phyloP scores from a whole-genome alignment of 2,888 invertebrate species.

The Drosophila ezoana region DNA sequence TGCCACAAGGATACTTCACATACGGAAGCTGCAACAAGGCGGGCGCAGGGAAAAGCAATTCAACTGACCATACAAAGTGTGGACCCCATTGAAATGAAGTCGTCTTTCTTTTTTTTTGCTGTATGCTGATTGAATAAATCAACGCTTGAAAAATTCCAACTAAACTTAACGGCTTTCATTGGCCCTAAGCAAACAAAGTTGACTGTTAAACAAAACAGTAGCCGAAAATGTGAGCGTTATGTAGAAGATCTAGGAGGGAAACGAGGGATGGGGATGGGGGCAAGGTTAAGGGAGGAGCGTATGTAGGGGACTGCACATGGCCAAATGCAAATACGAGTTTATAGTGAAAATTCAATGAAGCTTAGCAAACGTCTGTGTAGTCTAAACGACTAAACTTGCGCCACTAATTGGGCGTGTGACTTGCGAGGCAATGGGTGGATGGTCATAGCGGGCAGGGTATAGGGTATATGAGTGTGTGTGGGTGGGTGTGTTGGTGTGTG shows the following conservation, averaged over 20 bases:
- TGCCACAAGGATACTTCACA: slow-evolving; percentile 36
- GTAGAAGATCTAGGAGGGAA: slow-evolving; percentile 15
- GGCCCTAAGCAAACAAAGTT: slow-evolving; percentile 65
- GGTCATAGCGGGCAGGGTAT: not conserved
- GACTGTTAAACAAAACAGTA: slow-evolving; percentile 73
- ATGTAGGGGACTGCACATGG: slow-evolving; percentile 33
- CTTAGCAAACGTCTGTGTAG: slow-evolving; percentile 67
- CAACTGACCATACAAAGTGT: slow-evolving; percentile 53
- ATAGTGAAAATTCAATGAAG: slow-evolving; percentile 78
- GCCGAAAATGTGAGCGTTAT: slow-evolving; percentile 65
- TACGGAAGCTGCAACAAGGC: slow-evolving; percentile 11
- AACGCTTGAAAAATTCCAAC: slow-evolving; percentile 70
- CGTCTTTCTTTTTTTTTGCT: slow-evolving; percentile 2
- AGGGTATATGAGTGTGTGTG: slow-evolving; percentile 1
- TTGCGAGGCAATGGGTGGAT: slow-evolving; percentile 40
- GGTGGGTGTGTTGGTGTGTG: slow-evolving; percentile 15
- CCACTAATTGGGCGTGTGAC: slow-evolving; percentile 80
- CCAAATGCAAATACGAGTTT: slow-evolving; percentile 72
- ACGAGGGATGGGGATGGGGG: not conserved
- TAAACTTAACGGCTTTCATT: slow-evolving; percentile 76
- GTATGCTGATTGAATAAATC: slow-evolving; percentile 74
- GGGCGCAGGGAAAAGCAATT: slow-evolving; percentile 4
- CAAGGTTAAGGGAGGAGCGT: not conserved
- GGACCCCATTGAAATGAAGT: slow-evolving; percentile 44
- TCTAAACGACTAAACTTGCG: slow-evolving; percentile 75